A percentile compares a stretch with the other conserved stretches of the same genome.
Conservation (phyloP, 2,113 vertebrate species). For the Apus apus region DNA sequence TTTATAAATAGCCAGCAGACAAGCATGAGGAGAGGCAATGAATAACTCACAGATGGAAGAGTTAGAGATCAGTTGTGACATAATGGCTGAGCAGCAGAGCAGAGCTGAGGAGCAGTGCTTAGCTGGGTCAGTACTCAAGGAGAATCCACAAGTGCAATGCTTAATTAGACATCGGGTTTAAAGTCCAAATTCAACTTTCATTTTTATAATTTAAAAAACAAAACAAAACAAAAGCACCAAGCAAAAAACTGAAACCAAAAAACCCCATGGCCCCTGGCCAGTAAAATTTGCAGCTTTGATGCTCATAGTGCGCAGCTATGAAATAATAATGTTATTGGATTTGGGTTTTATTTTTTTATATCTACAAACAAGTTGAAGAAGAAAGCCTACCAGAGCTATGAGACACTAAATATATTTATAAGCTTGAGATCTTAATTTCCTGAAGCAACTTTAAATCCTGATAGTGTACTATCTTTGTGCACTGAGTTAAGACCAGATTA, state of each 20-base stretch:
- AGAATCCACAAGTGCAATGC: conserved; percentile 18
- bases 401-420: conserved; percentile 52
- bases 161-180: conserved; percentile 6
- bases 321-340: conserved; percentile 31
- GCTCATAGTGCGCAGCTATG: not conserved
- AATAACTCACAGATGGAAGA: conserved; percentile 47
- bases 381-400: not conserved
- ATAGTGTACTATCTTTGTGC: not conserved
- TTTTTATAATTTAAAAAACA: too few relatives aligned
- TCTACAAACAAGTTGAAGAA: not conserved
- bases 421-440: conserved; percentile 21
- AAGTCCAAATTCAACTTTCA: not conserved
- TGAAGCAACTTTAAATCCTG: conserved; percentile 26
- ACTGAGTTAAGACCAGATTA: not conserved
- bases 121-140: not conserved
- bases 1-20: conserved; percentile 49
- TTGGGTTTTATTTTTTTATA: conserved; percentile 3
- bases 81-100: not conserved
- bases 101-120: not conserved
- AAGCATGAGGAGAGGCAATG: conserved; percentile 16
- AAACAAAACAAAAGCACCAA: too few relatives aligned
- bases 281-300: conserved; percentile 10
- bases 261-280: not conserved
- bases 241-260: not conserved
- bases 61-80: conserved; percentile 35